Percentiles rank a stretch among this genome's conserved stretches.
Conservation (phyloP, 2,888 invertebrate genomes). For the Harpagoxenus sublaevis region DNA sequence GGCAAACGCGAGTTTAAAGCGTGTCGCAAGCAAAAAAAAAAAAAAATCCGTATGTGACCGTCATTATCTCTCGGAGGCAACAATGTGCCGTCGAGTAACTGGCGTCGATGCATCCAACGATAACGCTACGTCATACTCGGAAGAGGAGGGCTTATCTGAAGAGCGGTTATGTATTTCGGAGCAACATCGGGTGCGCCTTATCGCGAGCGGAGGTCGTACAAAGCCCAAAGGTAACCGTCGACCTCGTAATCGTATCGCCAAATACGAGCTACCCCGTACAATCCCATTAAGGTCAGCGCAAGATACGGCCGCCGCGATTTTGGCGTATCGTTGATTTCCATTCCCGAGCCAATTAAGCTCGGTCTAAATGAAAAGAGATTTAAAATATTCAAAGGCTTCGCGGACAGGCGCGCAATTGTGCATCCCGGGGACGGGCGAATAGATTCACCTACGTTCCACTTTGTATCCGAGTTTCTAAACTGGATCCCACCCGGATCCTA, state of each 20-base stretch:
- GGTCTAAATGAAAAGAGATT: constrained; percentile 3
- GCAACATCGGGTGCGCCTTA: constrained; percentile 66
- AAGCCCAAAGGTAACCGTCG: constrained; percentile 27
- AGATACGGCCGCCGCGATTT: constrained; percentile 11
- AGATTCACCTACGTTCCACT: not conserved
- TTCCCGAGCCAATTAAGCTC: constrained; percentile 15
- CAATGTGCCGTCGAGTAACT: constrained; percentile 58
- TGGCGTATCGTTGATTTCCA: constrained; percentile 9
- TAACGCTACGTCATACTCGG: constrained; percentile 58
- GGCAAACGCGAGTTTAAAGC: not conserved
- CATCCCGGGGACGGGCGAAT: not conserved
- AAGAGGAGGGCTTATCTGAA: constrained; percentile 69
- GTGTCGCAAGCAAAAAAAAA: not conserved
- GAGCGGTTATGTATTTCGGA: constrained; percentile 66
- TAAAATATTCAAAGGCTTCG: constrained; percentile 3
- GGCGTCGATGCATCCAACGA: constrained; percentile 61
- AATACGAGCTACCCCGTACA: constrained; percentile 47
- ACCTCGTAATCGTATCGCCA: constrained; percentile 58
- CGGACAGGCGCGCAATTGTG: not conserved
- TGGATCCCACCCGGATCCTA: constrained; percentile 46
- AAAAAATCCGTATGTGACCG: not conserved
- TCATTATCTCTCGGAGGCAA: constrained; percentile 39
- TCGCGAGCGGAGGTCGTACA: constrained; percentile 60
- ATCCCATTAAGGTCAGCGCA: constrained; percentile 38
- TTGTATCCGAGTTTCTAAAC: constrained; percentile 48